These are phyloP conservation scores for Gasteruption jaculator DNA, from an alignment of 2,888 invertebrate genomes.

Conservation along the genomic window DNA sequence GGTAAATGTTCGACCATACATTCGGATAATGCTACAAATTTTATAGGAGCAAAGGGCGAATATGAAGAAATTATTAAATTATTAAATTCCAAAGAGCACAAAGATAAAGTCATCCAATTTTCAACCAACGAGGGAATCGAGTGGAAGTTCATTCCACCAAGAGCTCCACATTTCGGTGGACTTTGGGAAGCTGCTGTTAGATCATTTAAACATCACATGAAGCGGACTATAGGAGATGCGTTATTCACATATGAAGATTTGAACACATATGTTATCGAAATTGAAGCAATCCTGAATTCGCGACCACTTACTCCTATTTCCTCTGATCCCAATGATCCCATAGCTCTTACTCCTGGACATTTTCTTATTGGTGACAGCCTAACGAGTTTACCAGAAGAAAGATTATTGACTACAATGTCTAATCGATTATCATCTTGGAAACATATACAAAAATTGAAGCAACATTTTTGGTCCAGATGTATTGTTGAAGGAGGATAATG, in stretches of 20 bases:
- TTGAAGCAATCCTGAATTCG: conserved; percentile 23
- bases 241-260: conserved; percentile 28
- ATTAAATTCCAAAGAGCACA: conserved; percentile 4
- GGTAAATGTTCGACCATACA: conserved; percentile 29
- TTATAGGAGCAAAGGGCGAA: conserved; percentile 33
- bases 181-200: conserved; percentile 20
- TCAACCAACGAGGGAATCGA: conserved; percentile 8
- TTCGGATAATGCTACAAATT: conserved; percentile 39
- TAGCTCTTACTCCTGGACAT: conserved; percentile 19
- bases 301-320: conserved; percentile 19
- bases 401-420: conserved; percentile 9
- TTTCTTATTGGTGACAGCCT: conserved; percentile 20
- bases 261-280: conserved; percentile 17
- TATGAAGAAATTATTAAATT: conserved; percentile 20
- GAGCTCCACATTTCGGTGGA: conserved; percentile 18
- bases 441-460: conserved; percentile 16
- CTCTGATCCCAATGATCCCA: conserved; percentile 19
- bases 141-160: conserved; percentile 19
- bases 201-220: conserved; percentile 28
- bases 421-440: conserved; percentile 20
- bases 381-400: conserved; percentile 13
- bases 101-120: conserved; percentile 14
- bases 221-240: conserved; percentile 17
- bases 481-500: conserved; percentile 20
- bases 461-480: conserved; percentile 22